Percentiles rank a stretch among this genome's conserved stretches.
Conservation (phyloP, 2,113 vertebrate species). For the Hiodon tergisus region DNA sequence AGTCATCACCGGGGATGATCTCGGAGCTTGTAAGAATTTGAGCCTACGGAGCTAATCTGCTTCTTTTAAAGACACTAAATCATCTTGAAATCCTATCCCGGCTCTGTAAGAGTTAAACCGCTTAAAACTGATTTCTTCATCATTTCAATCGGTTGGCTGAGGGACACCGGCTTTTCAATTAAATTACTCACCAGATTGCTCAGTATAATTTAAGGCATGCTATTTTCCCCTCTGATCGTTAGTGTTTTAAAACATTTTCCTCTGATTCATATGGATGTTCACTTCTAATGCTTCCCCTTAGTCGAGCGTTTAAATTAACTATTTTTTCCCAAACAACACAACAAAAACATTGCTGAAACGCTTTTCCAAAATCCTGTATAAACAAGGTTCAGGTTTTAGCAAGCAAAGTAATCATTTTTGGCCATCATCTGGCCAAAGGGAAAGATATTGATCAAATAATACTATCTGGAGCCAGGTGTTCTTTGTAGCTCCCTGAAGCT, state of each 20-base stretch:
- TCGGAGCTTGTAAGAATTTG: neutral
- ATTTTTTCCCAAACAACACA: no score
- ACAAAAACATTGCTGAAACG: no score
- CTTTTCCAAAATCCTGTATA: no score
- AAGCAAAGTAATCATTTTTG: neutral
- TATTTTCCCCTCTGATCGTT: constrained; percentile 26
- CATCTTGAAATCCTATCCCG: constrained; percentile 9
- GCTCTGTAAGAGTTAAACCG: constrained; percentile 14
- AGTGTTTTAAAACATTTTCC: constrained; percentile 22
- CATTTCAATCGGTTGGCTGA: constrained; percentile 19
- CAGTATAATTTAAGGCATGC: constrained; percentile 31
- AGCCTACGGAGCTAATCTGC: constrained; percentile 10
- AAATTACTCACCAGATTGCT: constrained; percentile 25
- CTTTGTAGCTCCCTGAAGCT: neutral
- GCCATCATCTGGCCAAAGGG: neutral
- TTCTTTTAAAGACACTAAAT: constrained; percentile 7
- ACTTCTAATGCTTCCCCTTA: no score
- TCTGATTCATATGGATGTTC: neutral
- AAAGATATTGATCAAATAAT: neutral
- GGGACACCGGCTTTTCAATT: constrained; percentile 12
- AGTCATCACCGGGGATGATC: no score
- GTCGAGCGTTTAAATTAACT: no score
- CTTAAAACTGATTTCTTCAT: neutral
- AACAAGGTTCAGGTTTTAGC: no score
- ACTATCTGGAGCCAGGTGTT: neutral